Percentiles rank a stretch among this genome's conserved stretches.
Conservation (phyloP, 2,113 vertebrate genomes). For the Phaetusa simplex region DNA sequence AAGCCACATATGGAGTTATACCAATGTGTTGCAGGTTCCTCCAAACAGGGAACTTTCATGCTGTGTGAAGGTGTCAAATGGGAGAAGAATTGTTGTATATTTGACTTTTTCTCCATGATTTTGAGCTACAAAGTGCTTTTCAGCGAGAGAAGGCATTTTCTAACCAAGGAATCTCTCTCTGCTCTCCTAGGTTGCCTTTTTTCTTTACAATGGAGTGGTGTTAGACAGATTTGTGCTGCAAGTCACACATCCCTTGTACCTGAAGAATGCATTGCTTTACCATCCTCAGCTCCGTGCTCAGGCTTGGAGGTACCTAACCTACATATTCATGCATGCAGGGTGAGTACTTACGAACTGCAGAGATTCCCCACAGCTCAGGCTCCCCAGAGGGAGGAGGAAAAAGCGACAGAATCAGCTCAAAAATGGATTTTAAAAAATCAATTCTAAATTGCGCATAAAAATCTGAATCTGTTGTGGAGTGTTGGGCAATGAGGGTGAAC, state of each 20-base stretch:
- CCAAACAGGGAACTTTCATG: background rate
- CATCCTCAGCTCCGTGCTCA: conserved; percentile 92
- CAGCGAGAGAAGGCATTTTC: background rate
- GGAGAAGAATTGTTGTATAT: background rate
- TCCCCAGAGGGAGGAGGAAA: background rate
- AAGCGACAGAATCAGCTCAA: background rate
- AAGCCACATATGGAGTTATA: background rate
- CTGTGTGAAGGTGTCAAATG: background rate
- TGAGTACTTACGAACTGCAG: conserved; percentile 71
- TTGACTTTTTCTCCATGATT: background rate
- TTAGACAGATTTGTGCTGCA: conserved; percentile 92
- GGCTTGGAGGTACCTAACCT: conserved; percentile 95
- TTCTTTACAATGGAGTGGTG: conserved; percentile 90
- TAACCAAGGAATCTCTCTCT: conserved; percentile 16
- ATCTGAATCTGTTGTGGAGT: background rate
- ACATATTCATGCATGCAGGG: conserved; percentile 98
- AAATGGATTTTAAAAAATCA: background rate
- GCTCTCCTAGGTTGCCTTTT: conserved; percentile 85
- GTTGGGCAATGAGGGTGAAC: background rate
- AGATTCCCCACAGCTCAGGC: background rate
- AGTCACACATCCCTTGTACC: conserved; percentile 89
- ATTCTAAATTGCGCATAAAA: background rate
- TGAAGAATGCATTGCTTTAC: conserved; percentile 90
- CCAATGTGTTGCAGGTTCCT: background rate
- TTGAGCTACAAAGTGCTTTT: background rate